Evolutionary conservation across 2,888 invertebrate species (phyloP).

Genomic region (Phragmatobia fuliginosa): DNA sequence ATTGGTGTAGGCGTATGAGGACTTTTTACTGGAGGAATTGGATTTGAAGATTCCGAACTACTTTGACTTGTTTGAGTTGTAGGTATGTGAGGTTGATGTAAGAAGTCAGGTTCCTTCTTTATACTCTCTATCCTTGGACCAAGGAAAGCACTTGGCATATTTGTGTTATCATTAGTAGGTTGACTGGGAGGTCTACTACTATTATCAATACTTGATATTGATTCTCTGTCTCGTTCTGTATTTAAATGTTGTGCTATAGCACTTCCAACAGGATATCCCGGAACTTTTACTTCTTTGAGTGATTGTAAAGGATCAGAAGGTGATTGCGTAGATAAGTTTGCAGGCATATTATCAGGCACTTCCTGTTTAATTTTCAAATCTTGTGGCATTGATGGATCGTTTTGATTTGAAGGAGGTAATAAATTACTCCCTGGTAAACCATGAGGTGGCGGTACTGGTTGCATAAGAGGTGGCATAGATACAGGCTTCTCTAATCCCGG

Average conservation of each 20-base stretch:
- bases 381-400: conserved; percentile 81
- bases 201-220: conserved; percentile 81
- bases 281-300: conserved; percentile 92
- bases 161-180: conserved; percentile 80
- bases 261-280: conserved; percentile 88
- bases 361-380: conserved; percentile 86
- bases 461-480: conserved; percentile 74
- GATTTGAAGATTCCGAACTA: conserved; percentile 76
- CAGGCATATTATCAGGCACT: conserved; percentile 83
- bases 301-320: conserved; percentile 91
- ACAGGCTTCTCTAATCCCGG: conserved; percentile 78
- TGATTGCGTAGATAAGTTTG: conserved; percentile 82
- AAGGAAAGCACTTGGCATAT: conserved; percentile 84
- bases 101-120: conserved; percentile 91
- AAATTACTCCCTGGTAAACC: conserved; percentile 67
- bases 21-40: conserved; percentile 86
- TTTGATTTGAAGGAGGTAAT: conserved; percentile 70
- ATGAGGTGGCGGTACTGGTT: conserved; percentile 76
- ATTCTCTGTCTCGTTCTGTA: conserved; percentile 82
- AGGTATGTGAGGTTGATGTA: conserved; percentile 82
- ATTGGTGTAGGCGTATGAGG: conserved; percentile 85
- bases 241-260: conserved; percentile 81
- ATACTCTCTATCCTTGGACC: conserved; percentile 90
- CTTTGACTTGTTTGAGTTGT: conserved; percentile 79
- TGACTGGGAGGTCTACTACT: conserved; percentile 82